Percentiles rank a stretch among this genome's conserved stretches.
Conservation (phyloP, 2,797 vertebrate genomes). For the Betta splendens region DNA sequence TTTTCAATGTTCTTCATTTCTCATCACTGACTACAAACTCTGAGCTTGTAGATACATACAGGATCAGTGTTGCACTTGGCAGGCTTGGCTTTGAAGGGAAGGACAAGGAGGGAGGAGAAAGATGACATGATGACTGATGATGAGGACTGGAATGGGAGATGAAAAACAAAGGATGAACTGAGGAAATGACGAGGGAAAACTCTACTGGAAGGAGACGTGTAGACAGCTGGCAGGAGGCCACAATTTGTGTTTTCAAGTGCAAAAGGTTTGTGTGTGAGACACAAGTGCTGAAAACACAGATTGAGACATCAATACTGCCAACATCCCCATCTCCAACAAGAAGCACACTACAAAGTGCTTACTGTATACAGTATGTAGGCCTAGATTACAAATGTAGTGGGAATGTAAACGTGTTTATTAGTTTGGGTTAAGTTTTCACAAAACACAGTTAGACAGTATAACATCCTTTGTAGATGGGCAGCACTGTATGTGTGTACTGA, state of each 20-base stretch:
- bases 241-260: background rate
- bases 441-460: too few relatives aligned
- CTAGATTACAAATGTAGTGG: background rate
- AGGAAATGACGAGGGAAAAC: constrained; percentile 15
- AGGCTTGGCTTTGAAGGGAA: too few relatives aligned
- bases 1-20: too few relatives aligned
- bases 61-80: too few relatives aligned
- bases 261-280: background rate
- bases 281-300: constrained; percentile 48
- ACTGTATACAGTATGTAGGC: constrained; percentile 4
- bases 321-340: constrained; percentile 1
- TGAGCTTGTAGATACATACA: too few relatives aligned
- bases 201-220: constrained; percentile 1
- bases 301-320: constrained; percentile 36
- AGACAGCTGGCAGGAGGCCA: constrained; percentile 12
- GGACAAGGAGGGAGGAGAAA: constrained; percentile 6
- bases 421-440: too few relatives aligned
- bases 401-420: too few relatives aligned
- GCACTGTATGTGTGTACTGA: constrained; percentile 4
- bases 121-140: constrained; percentile 17
- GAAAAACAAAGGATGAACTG: constrained; percentile 13
- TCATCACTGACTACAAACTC: too few relatives aligned
- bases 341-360: constrained; percentile 14
- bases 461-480: too few relatives aligned
- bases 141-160: constrained; percentile 4